These are phyloP conservation scores for Nebria ingens DNA, from an alignment of 1,140 invertebrate species.

Conservation along the genomic window DNA sequence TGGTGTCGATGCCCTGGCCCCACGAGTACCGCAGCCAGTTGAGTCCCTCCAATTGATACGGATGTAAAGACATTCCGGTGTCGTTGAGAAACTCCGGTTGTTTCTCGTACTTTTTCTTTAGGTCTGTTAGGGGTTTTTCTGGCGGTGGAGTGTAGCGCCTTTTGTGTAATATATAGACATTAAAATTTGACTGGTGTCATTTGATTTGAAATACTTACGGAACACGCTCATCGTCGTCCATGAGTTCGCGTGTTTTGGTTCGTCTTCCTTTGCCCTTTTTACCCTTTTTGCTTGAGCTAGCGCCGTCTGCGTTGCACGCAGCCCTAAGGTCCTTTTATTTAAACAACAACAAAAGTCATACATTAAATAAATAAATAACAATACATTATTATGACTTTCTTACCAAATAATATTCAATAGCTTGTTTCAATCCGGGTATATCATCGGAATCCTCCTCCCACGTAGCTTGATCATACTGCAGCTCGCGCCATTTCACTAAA, in stretches of 20 bases:
- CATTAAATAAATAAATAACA: too few species aligned
- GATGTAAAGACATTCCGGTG: constrained; percentile 92
- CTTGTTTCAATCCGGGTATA: constrained; percentile 74
- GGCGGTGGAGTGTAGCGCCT: constrained; percentile 76
- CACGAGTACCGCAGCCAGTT: constrained; percentile 94
- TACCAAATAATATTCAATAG: constrained; percentile 85
- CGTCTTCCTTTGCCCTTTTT: constrained; percentile 60
- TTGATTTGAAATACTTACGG: constrained; percentile 26
- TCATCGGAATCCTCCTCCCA: constrained; percentile 93
- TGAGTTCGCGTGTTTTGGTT: constrained; percentile 45
- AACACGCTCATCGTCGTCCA: constrained; percentile 55
- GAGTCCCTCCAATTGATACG: constrained; percentile 90
- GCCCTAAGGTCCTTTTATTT: constrained; percentile 54
- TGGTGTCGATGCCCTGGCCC: constrained; percentile 95
- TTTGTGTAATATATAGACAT: constrained; percentile 18
- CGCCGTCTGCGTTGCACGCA: constrained; percentile 56
- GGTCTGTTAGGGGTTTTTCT: constrained; percentile 82
- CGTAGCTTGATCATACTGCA: constrained; percentile 93
- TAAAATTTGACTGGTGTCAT: not conserved
- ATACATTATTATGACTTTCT: constrained; percentile 13
- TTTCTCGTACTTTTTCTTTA: too few species aligned
- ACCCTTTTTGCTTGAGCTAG: constrained; percentile 49
- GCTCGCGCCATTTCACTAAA: constrained; percentile 96
- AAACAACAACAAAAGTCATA: too few species aligned
- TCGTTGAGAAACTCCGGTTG: constrained; percentile 90